Conservation (phyloP, 2,888 invertebrate genomes). For the Philonicus albiceps region DNA sequence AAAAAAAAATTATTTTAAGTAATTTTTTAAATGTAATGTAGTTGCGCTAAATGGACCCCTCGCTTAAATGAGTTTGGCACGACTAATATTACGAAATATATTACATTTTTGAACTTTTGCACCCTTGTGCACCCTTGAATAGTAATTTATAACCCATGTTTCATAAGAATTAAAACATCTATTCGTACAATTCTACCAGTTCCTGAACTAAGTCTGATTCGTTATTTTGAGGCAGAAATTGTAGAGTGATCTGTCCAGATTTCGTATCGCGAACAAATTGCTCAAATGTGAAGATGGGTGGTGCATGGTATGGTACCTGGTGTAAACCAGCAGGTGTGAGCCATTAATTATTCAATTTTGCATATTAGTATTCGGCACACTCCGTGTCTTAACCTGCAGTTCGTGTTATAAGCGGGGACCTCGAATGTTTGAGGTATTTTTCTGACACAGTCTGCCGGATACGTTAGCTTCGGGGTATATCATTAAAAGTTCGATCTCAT, state of each 20-base stretch:
- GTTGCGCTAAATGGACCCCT: no score
- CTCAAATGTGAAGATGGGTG: neutral
- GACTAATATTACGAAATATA: no score
- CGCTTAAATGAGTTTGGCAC: no score
- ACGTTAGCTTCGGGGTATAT: neutral
- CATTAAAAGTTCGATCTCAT: conserved; percentile 30
- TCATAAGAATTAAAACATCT: neutral
- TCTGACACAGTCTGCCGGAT: neutral
- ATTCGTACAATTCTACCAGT: neutral
- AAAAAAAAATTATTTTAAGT: no score
- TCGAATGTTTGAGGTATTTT: neutral
- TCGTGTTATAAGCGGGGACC: neutral
- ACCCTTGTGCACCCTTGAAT: no score
- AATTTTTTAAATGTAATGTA: no score
- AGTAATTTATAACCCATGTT: neutral
- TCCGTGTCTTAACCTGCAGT: neutral
- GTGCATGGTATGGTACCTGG: neutral
- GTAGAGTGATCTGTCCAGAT: neutral
- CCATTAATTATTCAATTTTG: conserved; percentile 19
- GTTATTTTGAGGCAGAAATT: no score
- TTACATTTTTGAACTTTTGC: no score
- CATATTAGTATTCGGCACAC: neutral
- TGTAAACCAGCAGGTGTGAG: neutral
- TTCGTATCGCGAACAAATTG: neutral
- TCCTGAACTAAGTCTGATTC: no score